Evolutionary conservation across 2,113 vertebrate species (phyloP).

Genomic region (Sclerurus mexicanus): DNA sequence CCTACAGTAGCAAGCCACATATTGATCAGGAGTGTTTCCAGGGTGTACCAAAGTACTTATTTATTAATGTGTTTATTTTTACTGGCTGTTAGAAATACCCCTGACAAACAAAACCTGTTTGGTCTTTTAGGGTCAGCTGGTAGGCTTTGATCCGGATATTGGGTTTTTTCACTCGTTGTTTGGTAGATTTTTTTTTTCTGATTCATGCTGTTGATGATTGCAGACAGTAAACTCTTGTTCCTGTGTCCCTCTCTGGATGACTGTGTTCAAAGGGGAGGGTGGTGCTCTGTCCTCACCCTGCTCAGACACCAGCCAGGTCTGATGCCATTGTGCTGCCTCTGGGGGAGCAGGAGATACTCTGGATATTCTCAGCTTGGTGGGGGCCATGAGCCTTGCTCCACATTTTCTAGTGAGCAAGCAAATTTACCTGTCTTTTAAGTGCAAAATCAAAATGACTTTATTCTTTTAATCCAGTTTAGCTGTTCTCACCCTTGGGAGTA

Average conservation of each 20-base stretch:
- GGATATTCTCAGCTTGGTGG: background rate
- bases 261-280: background rate
- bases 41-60: background rate
- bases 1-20: constrained; percentile 12
- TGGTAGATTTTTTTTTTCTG: background rate
- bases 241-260: background rate
- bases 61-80: constrained; percentile 53
- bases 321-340: background rate
- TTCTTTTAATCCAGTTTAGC: constrained; percentile 4
- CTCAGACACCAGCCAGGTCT: background rate
- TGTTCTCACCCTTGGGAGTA: background rate
- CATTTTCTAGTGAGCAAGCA: background rate
- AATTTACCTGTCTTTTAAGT: constrained; percentile 10
- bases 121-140: background rate
- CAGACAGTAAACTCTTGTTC: background rate
- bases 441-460: constrained; percentile 20
- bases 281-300: background rate
- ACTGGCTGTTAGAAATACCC: background rate
- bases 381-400: background rate
- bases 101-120: background rate
- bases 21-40: background rate
- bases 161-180: background rate
- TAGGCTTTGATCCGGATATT: background rate
- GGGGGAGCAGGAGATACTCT: background rate
- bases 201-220: background rate